Evolutionary conservation across 2,888 invertebrate species (phyloP), one percentile per base, ranked within the genome.

Genomic region (Idaea biselata): DNA sequence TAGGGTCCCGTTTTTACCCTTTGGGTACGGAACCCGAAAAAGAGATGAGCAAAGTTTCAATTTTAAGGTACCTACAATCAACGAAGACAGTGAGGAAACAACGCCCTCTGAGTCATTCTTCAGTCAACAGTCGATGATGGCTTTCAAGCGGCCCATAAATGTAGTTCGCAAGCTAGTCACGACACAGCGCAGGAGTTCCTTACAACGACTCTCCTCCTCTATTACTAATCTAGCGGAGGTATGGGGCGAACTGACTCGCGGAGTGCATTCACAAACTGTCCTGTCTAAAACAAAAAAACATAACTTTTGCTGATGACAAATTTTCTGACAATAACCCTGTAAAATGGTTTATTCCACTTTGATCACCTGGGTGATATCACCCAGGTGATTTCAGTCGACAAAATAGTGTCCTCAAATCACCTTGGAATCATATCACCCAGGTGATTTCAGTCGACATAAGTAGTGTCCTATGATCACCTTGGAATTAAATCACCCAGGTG

Each of bases 141-240:
- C 86, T 68, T 80, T 93, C 77, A 85, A 86, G 79, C 81, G 86
- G 82, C 93, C 93, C 58, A 83, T 93, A 75, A 88, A 85, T 77
- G 91, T 88, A 82, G 91, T 93, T 77, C 89, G 93, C 83, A 92
- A 91, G 85, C 89, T 93, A 80, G 91, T 93, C 79, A 86, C 88
- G 67, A 86, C 89, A 70, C 92, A 89, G 70, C 88, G 91, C 77
- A 88, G 90, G 86, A 86, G 83, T 72, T 92, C 89, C 69, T 84
- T 91, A 80, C 92, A 93, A 74, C 86, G 89, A 73, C 87, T 91
- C 72, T 89, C 92, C 76, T 85, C 86, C 82, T 91, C 93, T 78
- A 86, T 92, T 68, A 92, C 87, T 86, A 93, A 92, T 82, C 87
- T 93, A 78, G 73, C 91, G 75, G 93, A 93, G 93, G 93, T 93